Evolutionary conservation across 2,113 vertebrate species (phyloP).

Genomic region (Drymodes brunneopygia): DNA sequence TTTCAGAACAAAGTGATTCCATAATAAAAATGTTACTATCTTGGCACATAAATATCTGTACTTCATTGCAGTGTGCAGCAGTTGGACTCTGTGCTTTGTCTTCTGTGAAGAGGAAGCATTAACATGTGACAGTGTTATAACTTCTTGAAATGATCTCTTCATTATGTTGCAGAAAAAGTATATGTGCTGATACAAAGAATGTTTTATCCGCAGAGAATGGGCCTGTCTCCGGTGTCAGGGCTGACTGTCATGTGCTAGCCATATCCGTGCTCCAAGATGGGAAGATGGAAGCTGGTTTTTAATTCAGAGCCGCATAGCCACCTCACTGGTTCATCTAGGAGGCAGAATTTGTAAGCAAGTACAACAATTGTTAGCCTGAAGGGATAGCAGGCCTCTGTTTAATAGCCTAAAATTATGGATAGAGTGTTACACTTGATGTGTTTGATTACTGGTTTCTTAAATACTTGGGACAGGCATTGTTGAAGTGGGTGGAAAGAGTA

Average conservation of each 20-base stretch:
- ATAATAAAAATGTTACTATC: neutral
- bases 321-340: neutral
- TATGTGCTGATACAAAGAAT: neutral
- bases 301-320: neutral
- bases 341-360: neutral
- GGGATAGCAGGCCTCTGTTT: neutral
- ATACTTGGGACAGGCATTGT: neutral
- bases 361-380: neutral
- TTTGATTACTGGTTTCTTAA: neutral
- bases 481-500: neutral
- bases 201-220: neutral
- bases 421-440: neutral
- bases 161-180: neutral
- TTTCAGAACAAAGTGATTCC: neutral
- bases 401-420: neutral
- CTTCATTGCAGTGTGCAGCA: neutral
- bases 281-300: neutral
- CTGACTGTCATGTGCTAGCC: slow-evolving; percentile 53
- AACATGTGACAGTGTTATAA: slow-evolving; percentile 5
- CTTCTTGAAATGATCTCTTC: slow-evolving; percentile 35
- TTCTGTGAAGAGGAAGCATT: neutral
- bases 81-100: slow-evolving; percentile 1
- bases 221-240: neutral
- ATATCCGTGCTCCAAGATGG: neutral
- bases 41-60: neutral